Evolutionary conservation across 2,888 invertebrate genomes (phyloP), one percentile per base, ranked within the genome.

Genomic region (Eretmocerus hayati): DNA sequence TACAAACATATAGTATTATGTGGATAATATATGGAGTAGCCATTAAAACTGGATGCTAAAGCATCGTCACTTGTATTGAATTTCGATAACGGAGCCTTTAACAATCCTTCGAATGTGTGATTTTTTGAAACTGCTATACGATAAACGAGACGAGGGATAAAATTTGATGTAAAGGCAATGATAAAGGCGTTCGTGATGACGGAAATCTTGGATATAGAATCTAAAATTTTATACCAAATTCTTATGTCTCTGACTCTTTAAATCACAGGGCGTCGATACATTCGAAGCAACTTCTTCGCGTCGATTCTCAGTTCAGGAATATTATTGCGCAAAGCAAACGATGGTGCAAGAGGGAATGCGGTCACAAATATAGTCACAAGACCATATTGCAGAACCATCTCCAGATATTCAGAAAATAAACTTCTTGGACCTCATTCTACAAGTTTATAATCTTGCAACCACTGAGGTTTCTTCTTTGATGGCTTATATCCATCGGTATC

Each of bases 301-400:
- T 97, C 96, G 55, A 94, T 74, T 16, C 96, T 77, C 84, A 96
- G 93, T 76, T 97, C 97, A 48, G 97, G 77, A 58, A 95, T 81
- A 74, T 97, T 97, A 75, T 97, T 97, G 56, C 96, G 72, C 39
- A 97, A 77, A 0, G 96, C 95, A 75, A 95, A 97, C 48, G 96
- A 78, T 0, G 96, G 96, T 1, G 95, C 96, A 43, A 97, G 75
- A 0, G 97, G 97, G 75, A 97, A 97, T 4, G 96, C 96, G 36
- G 94, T 90, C 55, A 96, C 96, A 74, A 97, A 97, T 59, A 97
- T 88, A 3, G 95, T 96, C 36, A 95, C 88, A 76, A 97, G 97
- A 0, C 97, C 97, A 75, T 93, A 97, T 72, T 97, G 97, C 33
- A 96, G 75, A 41, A 94, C 90, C 95, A 97, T 96, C 80, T 97